phyloP scores from a whole-genome alignment of 92 coral and sea anemone species.

The Diadumene lineata region DNA sequence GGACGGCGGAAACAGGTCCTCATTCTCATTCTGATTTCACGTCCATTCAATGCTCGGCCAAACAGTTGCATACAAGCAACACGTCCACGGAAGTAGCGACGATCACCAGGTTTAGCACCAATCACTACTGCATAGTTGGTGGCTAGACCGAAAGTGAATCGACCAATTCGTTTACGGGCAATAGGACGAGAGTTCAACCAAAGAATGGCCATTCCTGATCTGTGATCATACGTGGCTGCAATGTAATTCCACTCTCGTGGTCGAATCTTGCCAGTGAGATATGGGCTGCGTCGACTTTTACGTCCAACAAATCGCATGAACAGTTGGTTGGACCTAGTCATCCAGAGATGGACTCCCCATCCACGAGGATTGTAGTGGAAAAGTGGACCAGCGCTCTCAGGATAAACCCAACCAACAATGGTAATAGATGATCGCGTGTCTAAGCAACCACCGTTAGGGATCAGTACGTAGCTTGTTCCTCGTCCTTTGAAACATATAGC shows the following conservation, averaged over 20 bases:
- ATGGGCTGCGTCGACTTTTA: constrained; percentile 24
- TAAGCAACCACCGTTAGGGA: constrained; percentile 58
- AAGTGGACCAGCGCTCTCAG: constrained; percentile 54
- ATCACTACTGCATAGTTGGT: constrained; percentile 49
- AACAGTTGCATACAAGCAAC: constrained; percentile 54
- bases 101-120: constrained; percentile 58
- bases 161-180: constrained; percentile 39
- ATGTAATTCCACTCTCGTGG: constrained; percentile 54
- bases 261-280: constrained; percentile 22
- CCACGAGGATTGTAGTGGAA: constrained; percentile 46
- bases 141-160: constrained; percentile 46
- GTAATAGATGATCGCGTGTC: constrained; percentile 60
- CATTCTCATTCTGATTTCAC: constrained; percentile 38
- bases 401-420: constrained; percentile 55
- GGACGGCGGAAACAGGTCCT: constrained; percentile 29
- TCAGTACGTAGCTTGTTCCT: constrained; percentile 55
- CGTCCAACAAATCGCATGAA: constrained; percentile 49
- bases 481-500: constrained; percentile 50
- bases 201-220: constrained; percentile 44
- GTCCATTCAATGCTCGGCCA: constrained; percentile 37
- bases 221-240: constrained; percentile 46
- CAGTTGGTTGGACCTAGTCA: constrained; percentile 1
- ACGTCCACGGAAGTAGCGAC: constrained; percentile 54
- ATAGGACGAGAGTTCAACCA: constrained; percentile 46
- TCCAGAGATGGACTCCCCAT: constrained; percentile 55